phyloP scores from a whole-genome alignment of 2,113 vertebrate genomes.

The Microtus pennsylvanicus region DNA sequence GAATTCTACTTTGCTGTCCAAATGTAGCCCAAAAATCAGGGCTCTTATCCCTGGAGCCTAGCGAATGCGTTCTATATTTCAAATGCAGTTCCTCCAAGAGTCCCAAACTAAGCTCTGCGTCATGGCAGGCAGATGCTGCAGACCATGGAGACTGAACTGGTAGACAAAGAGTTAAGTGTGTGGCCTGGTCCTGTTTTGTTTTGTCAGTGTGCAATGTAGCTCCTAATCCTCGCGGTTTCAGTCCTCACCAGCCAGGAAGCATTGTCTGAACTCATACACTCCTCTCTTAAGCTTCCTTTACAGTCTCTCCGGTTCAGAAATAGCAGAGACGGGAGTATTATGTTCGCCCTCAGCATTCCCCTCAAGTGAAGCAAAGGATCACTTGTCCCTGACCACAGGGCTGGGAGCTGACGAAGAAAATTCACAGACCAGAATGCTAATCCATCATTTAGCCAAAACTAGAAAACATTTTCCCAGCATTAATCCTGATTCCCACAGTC shows the following conservation, averaged over 20 bases:
- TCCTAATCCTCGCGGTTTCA: slow-evolving; percentile 78
- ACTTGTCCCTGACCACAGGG: slow-evolving; percentile 53
- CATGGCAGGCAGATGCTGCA: neutral
- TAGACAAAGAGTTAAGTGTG: slow-evolving; percentile 70
- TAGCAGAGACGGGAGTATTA: slow-evolving; percentile 66
- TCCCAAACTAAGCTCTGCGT: neutral
- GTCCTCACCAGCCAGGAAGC: slow-evolving; percentile 76
- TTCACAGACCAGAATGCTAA: slow-evolving; percentile 53
- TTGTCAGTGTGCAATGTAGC: slow-evolving; percentile 43
- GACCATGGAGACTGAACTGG: neutral
- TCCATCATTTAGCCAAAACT: slow-evolving; percentile 51
- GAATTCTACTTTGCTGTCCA: neutral
- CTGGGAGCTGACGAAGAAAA: slow-evolving; percentile 46
- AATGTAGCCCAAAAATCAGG: neutral
- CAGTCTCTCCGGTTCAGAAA: slow-evolving; percentile 70
- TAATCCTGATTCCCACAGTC: neutral
- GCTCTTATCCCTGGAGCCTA: neutral
- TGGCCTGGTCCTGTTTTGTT: slow-evolving; percentile 21
- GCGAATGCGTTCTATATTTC: neutral
- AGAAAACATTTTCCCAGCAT: slow-evolving; percentile 54
- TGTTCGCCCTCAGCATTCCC: slow-evolving; percentile 71
- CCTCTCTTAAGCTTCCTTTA: slow-evolving; percentile 76
- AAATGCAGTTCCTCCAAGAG: neutral
- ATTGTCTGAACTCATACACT: slow-evolving; percentile 73
- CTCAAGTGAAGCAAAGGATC: slow-evolving; percentile 48